phyloP scores from a whole-genome alignment of 2,888 invertebrate species.

The Dione vanillae region DNA sequence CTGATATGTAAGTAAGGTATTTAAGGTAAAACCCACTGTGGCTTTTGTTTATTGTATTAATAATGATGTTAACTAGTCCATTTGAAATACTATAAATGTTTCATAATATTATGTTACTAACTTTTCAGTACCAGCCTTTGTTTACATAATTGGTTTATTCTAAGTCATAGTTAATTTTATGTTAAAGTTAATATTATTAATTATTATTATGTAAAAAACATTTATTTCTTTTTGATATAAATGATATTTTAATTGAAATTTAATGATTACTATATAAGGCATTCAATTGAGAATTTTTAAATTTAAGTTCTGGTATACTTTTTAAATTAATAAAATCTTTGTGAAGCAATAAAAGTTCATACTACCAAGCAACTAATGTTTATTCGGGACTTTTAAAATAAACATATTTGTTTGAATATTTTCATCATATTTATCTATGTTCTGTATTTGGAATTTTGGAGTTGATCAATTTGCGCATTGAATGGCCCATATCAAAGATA shows the following conservation, averaged over 20 bases:
- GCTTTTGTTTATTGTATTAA: slow-evolving; percentile 9
- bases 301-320: no score
- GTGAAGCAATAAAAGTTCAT: no score
- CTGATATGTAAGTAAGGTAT: slow-evolving; percentile 81
- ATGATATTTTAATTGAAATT: neutral
- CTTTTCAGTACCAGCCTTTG: neutral
- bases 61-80: slow-evolving; percentile 23
- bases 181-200: neutral
- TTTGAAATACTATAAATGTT: neutral
- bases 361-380: no score
- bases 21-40: slow-evolving; percentile 10
- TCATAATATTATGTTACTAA: slow-evolving; percentile 3
- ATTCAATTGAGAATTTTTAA: no score
- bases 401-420: no score
- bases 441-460: no score
- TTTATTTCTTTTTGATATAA: neutral
- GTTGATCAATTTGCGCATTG: no score
- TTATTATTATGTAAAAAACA: neutral
- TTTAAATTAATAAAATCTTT: no score
- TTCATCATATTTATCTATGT: no score
- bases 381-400: no score
- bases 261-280: neutral
- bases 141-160: neutral
- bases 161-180: slow-evolving; percentile 1
- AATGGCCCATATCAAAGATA: neutral